Conservation (phyloP, 2,113 vertebrate genomes). For the Leucopternis melanops region DNA sequence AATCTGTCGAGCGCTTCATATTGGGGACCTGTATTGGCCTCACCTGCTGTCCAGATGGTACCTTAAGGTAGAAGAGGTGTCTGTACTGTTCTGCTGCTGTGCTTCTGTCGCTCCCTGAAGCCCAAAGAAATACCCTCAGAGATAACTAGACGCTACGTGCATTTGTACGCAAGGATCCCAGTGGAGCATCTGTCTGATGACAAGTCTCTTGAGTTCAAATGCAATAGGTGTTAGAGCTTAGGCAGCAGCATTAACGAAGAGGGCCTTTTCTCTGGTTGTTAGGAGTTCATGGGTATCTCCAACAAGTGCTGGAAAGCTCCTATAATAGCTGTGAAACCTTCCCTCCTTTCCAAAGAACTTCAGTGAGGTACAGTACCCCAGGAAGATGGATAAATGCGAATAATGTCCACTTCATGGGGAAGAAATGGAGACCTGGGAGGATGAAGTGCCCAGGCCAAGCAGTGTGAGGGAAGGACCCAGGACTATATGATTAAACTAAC, state of each 20-base stretch:
- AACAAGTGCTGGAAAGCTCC: background rate
- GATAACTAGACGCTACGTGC: accelerated
- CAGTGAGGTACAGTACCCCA: background rate
- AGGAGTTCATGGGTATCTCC: background rate
- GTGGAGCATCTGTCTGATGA: background rate
- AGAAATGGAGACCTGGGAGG: background rate
- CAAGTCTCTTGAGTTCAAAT: background rate
- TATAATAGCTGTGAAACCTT: accelerated
- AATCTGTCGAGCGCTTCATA: background rate
- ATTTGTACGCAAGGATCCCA: background rate
- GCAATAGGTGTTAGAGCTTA: background rate
- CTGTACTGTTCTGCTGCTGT: background rate
- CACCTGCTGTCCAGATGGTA: background rate
- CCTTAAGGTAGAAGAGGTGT: background rate
- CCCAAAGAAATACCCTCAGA: background rate
- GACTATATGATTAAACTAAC: background rate
- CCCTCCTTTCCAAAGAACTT: background rate
- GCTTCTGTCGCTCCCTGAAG: background rate
- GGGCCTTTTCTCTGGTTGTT: background rate
- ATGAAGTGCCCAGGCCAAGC: background rate
- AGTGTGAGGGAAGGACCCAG: background rate
- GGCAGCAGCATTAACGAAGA: background rate
- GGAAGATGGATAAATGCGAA: background rate
- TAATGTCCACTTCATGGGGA: background rate
- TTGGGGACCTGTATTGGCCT: background rate